These are phyloP conservation scores for Agrypnia vestita DNA, from an alignment of 1,140 invertebrate genomes.

Conservation along the genomic window DNA sequence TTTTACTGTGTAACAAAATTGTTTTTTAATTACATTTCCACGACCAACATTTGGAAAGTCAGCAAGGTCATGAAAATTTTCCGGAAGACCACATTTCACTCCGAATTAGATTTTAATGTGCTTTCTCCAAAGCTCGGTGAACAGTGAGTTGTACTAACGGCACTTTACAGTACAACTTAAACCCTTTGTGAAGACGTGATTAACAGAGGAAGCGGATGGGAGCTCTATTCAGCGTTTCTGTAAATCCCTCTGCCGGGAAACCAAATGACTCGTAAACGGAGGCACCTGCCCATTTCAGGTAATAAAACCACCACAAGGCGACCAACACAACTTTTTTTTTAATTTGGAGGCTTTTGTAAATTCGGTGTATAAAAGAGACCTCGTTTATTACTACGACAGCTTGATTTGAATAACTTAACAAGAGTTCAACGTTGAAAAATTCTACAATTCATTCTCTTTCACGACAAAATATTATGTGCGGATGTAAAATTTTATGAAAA, in stretches of 20 bases:
- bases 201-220: slow-evolving; percentile 2
- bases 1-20: no score
- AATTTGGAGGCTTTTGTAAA: background rate
- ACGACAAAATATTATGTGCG: background rate
- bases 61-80: no score
- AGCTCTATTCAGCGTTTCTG: background rate
- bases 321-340: background rate
- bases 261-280: slow-evolving; percentile 24
- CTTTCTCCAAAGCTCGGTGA: background rate
- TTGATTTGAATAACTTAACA: background rate
- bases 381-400: background rate
- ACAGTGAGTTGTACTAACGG: background rate
- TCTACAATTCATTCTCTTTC: background rate
- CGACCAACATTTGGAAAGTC: no score
- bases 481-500: no score
- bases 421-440: background rate
- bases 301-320: no score
- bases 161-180: background rate
- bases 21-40: no score
- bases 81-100: no score
- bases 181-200: slow-evolving; percentile 24
- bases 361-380: background rate
- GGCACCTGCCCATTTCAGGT: background rate
- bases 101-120: background rate
- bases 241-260: slow-evolving; percentile 31